A percentile compares a stretch with the other conserved stretches of the same genome.
These are phyloP conservation scores for Ornithoptera priamus DNA, from an alignment of 2,888 invertebrate species.

Conservation along the genomic window DNA sequence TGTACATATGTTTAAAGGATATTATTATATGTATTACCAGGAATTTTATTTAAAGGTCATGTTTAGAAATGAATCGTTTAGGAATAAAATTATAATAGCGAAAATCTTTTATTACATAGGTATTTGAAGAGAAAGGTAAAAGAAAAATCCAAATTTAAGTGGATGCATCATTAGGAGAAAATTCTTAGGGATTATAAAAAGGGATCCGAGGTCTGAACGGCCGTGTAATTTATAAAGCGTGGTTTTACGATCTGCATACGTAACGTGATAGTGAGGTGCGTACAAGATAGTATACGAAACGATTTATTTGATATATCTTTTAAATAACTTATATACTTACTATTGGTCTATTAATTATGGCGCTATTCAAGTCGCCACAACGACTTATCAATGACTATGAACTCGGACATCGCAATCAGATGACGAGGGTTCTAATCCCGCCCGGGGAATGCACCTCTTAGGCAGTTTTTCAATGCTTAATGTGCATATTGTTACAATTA, in stretches of 20 bases:
- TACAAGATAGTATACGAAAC: background rate
- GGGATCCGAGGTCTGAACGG: conserved; percentile 49
- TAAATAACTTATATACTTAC: too few species aligned
- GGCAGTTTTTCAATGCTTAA: too few species aligned
- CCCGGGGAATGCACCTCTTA: too few species aligned
- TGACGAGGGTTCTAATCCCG: too few species aligned
- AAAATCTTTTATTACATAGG: conserved; percentile 37
- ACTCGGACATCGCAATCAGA: too few species aligned
- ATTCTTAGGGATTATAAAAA: conserved; percentile 75
- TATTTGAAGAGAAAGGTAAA: conserved; percentile 48
- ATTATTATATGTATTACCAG: background rate
- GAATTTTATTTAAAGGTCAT: background rate
- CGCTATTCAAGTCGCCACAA: too few species aligned
- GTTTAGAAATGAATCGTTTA: conserved; percentile 3
- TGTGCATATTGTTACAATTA: too few species aligned
- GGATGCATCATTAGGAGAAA: conserved; percentile 66
- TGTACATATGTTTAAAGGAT: too few species aligned
- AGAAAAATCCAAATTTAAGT: conserved; percentile 61
- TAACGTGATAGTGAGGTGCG: conserved; percentile 48
- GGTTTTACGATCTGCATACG: conserved; percentile 68
- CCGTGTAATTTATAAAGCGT: conserved; percentile 71
- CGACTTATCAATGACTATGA: too few species aligned
- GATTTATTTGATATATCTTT: background rate
- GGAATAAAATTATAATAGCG: conserved; percentile 8
- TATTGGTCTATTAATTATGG: too few species aligned